phyloP scores from a whole-genome alignment of 2,113 vertebrate genomes.

The Platysteira castanea region DNA sequence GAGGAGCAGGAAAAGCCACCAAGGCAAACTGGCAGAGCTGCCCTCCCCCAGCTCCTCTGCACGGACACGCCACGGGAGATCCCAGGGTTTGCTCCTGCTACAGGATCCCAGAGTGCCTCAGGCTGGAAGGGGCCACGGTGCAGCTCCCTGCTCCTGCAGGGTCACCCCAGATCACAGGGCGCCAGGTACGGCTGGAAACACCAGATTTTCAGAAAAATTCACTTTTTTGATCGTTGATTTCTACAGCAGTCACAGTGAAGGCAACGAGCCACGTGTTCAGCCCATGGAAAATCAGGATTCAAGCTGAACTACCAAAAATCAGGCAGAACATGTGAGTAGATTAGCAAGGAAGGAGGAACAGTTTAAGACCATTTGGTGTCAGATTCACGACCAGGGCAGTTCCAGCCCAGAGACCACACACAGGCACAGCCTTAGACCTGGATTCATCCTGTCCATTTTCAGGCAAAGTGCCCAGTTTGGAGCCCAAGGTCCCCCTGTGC shows the following conservation, averaged over 20 bases:
- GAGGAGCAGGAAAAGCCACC: neutral
- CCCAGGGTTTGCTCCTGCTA: fast-evolving
- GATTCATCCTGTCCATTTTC: neutral
- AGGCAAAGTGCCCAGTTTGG: neutral
- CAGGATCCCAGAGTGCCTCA: neutral
- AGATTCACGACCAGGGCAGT: neutral
- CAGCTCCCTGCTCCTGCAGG: neutral
- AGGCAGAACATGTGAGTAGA: neutral
- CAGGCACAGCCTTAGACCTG: neutral
- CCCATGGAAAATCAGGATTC: neutral
- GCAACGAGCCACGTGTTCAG: fast-evolving
- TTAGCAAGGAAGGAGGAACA: neutral
- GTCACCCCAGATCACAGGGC: neutral
- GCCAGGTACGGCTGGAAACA: neutral
- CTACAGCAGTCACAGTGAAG: neutral
- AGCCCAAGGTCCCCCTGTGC: neutral
- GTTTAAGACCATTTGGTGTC: neutral
- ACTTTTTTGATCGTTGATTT: neutral
- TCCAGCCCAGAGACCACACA: neutral
- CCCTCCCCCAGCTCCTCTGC: neutral
- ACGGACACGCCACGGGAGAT: fast-evolving
- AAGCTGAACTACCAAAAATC: neutral
- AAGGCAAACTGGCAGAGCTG: neutral
- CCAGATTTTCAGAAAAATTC: neutral
- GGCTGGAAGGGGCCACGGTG: neutral